Evolutionary conservation across 1,140 invertebrate genomes (phyloP), one percentile per base, ranked within the genome.

Genomic region (Drosophila varians): DNA sequence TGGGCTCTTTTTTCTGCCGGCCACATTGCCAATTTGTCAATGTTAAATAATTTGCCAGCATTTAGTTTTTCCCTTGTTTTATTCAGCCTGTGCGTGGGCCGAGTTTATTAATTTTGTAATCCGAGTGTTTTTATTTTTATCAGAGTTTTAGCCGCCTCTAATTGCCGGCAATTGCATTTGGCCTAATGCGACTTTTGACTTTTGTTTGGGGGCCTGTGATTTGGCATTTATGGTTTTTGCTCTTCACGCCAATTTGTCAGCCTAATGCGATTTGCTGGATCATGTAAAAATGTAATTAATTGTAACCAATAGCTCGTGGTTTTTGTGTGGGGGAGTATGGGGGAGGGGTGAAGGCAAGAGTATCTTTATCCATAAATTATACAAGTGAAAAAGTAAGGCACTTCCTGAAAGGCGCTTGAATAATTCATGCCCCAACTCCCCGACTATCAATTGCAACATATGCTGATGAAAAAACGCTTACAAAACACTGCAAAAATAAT

Each of bases 101-200:
- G 64, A 83, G 69, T 83, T 79, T 86, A 79, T 83, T 86, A 84
- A 83, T 83, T 73, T 69, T 55, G 55, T 52, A 51, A 53, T 74
- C 58, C 49, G 53, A 54, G 1, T 18, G 2, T 42, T 19, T 18
- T 42, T 52, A 40, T 74, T 74, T 69, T 48, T 31, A n/a, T 43
- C n/a, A n/a, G n/a, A n/a, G n/a, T n/a, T n/a, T n/a, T n/a, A n/a
- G 25, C 23, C 36, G 36, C 36, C 36, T 38, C n/a, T 86, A 84
- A 84, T 84, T 84, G 79, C 61, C 52, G 74, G 51, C 74, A 83
- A 83, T 78, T 77, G 75, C 62, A 83, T 78, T 77, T 77, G 64
- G 66, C 77, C 74, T 78, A 73, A 75, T 62, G 53, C 66, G 56
- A 61, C 49, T 34, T 60, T 70, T 53, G 53, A 48, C 46, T 43